Evolutionary conservation across 2,113 vertebrate genomes (phyloP), one percentile per base, ranked within the genome.

Genomic region (Hemibagrus wyckioides): DNA sequence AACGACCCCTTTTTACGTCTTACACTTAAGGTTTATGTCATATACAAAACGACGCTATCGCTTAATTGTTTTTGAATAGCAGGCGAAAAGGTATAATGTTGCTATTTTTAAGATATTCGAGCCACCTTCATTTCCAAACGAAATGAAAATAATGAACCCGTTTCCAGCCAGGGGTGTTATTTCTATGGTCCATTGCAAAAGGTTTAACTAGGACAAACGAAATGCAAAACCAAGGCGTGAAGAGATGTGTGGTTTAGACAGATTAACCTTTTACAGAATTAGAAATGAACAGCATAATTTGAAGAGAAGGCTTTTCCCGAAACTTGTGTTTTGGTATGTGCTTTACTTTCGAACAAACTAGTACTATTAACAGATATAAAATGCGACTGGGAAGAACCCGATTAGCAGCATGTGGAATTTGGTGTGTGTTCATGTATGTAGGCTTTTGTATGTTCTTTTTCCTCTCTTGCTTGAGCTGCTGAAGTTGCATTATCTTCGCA

Each of bases 401-500:
- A 30, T 50, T 5, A 48, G 28, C 59, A 44, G 17, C 81, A 83
- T 82, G 80, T 61, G 21, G 36, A 61, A 11, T 39, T 65, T 50
- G 57, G 17, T 65, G 28, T 30, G 81, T 83, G 81, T 83, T 63
- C 81, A 83, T 65, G 81, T 83, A 25, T 59, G 33, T 6, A 57
- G 23, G 54, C 56, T 81, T 41, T 61, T 82, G 28, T 10, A 63
- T 83, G 48, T 28, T 73, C 41, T 88, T 48, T 54, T 21, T 48
- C 33, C 17, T 33, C 63, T 25, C 6, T n/a, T n/a, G 48, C 39
- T 59, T 63, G 9, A 13, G 57, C 54, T 82, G 52, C 39, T 65
- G 19, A 41, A 76, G 67, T 36, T 91, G 90, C 82, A 88, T 85
- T 90, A 83, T 85, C 88, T 85, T 83, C 39, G 81, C 82, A 80